These are phyloP conservation scores for Gorsachius magnificus DNA, from an alignment of 2,797 vertebrate species.

Conservation along the genomic window DNA sequence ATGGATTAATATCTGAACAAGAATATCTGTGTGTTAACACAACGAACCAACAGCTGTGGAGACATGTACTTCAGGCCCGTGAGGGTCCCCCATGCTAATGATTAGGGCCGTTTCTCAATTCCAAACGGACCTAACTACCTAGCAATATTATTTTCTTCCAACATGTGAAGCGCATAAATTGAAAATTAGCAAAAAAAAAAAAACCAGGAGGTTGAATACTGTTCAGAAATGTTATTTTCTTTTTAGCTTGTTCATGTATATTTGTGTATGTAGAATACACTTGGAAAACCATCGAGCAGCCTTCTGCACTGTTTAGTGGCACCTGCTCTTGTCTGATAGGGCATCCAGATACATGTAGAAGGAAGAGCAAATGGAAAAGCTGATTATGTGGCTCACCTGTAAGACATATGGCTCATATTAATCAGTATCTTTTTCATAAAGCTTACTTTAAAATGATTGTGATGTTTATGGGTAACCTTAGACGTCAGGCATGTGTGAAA, in stretches of 20 bases:
- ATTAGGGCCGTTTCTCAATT: not conserved
- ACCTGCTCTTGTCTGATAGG: not conserved
- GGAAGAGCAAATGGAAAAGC: not conserved
- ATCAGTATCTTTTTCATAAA: slow-evolving; percentile 43
- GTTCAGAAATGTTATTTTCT: not conserved
- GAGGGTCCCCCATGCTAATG: not conserved
- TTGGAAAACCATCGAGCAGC: not conserved
- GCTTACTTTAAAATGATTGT: not conserved
- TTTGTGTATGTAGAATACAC: not conserved
- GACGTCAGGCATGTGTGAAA: slow-evolving; percentile 11
- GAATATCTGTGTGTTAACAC: not conserved
- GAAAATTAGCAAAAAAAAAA: not conserved
- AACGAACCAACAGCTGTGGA: not conserved
- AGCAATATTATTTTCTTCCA: not conserved
- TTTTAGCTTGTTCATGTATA: not conserved
- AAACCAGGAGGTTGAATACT: not conserved
- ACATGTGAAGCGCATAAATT: not conserved
- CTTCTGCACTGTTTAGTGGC: not conserved
- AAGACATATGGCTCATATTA: not conserved
- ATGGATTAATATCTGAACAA: not conserved
- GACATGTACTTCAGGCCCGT: not conserved
- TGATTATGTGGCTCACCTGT: not conserved
- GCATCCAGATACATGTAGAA: not conserved
- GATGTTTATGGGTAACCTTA: not conserved
- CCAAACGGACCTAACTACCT: not conserved